Conservation (phyloP, 2,113 vertebrate genomes). For the Todiramphus saurophagus region DNA sequence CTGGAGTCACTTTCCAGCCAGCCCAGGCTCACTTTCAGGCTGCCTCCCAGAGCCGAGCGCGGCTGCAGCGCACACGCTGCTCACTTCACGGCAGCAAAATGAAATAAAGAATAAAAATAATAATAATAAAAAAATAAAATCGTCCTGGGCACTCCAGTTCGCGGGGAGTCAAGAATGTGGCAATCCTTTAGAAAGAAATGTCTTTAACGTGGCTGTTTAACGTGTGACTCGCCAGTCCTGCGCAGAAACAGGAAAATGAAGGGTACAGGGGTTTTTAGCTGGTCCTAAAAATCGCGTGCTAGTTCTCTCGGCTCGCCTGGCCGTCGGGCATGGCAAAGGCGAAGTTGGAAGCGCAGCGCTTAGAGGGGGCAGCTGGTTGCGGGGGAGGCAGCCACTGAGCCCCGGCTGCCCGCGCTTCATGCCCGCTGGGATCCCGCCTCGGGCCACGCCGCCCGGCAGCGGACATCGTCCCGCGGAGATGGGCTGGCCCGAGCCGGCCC, state of each 20-base stretch:
- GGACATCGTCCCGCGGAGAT: background rate
- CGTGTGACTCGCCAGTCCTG: background rate
- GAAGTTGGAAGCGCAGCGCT: conserved; percentile 46
- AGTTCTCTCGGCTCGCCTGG: background rate
- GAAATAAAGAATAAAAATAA: background rate
- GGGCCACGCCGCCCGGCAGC: background rate
- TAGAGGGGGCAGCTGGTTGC: conserved; percentile 30
- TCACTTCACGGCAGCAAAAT: background rate
- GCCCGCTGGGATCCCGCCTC: background rate
- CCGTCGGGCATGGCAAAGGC: conserved; percentile 5
- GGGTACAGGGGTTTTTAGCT: background rate
- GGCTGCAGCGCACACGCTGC: background rate
- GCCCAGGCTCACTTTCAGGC: background rate
- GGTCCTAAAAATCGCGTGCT: background rate
- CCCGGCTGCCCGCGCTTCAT: background rate
- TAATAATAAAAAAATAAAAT: background rate
- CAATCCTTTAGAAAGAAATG: background rate
- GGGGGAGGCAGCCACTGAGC: background rate
- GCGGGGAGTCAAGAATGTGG: background rate
- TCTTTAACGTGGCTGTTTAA: background rate
- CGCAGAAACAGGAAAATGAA: background rate
- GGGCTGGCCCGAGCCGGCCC: background rate
- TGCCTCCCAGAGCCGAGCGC: background rate
- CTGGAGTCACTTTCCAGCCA: conserved; percentile 10
- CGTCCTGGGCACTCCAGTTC: background rate